Conservation (phyloP, 2,113 vertebrate species). For the Litocranius walleri region DNA sequence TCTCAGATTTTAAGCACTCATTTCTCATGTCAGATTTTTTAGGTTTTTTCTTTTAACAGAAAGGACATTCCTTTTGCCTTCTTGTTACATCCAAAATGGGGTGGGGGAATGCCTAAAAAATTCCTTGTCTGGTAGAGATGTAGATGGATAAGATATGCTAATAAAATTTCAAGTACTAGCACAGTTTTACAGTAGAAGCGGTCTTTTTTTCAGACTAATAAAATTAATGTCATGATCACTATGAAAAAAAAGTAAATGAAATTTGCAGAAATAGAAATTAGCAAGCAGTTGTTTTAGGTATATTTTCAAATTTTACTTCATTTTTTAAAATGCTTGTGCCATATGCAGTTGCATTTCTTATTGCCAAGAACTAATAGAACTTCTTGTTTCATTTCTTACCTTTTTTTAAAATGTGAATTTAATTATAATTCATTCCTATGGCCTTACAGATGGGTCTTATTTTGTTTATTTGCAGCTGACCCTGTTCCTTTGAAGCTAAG, state of each 20-base stretch:
- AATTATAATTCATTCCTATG: conserved; percentile 78
- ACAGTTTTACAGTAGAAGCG: conserved; percentile 39
- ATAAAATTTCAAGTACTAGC: conserved; percentile 48
- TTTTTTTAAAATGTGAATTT: conserved; percentile 68
- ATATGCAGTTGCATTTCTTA: conserved; percentile 63
- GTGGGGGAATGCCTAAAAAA: conserved; percentile 22
- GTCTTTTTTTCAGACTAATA: conserved; percentile 33
- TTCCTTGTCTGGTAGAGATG: background rate
- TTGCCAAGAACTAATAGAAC: conserved; percentile 68
- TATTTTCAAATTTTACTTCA: conserved; percentile 59
- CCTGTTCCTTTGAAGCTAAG: conserved; percentile 77
- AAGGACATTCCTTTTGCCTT: conserved; percentile 47
- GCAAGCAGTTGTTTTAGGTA: conserved; percentile 58
- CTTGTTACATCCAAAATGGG: conserved; percentile 11
- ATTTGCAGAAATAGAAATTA: conserved; percentile 65
- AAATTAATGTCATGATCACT: conserved; percentile 46
- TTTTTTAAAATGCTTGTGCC: conserved; percentile 68
- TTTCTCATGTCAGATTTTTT: conserved; percentile 32
- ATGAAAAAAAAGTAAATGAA: conserved; percentile 67
- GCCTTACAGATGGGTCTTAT: conserved; percentile 76
- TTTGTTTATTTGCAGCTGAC: conserved; percentile 74
- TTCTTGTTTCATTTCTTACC: conserved; percentile 59
- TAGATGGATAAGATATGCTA: conserved; percentile 20
- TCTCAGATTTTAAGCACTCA: conserved; percentile 44
- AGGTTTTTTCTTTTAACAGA: conserved; percentile 30